These are phyloP conservation scores for Phyllotreta cruciferae DNA, from an alignment of 2,888 invertebrate genomes.

Conservation along the genomic window DNA sequence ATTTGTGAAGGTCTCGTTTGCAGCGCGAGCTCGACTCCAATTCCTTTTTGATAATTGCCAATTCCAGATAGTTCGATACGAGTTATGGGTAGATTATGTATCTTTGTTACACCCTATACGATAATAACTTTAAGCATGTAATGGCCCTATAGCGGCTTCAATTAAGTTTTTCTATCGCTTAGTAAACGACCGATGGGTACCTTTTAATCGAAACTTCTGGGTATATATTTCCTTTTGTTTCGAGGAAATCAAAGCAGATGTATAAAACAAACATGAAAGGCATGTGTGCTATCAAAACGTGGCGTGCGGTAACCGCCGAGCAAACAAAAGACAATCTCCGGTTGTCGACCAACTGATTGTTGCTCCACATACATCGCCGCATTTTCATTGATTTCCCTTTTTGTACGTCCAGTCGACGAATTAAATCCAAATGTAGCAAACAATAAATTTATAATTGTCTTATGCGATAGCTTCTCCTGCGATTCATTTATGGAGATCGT, in stretches of 20 bases:
- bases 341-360: slow-evolving; percentile 49
- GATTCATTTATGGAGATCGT: no score
- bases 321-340: slow-evolving; percentile 59
- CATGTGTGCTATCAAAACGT: slow-evolving; percentile 52
- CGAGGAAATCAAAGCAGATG: slow-evolving; percentile 46
- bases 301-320: slow-evolving; percentile 50
- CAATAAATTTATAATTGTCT: not conserved
- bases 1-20: no score
- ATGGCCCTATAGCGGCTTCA: not conserved
- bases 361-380: slow-evolving; percentile 38
- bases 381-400: slow-evolving; percentile 33
- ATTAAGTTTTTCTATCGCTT: not conserved
- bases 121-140: not conserved
- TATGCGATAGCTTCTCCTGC: not conserved
- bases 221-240: slow-evolving; percentile 39
- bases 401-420: slow-evolving; percentile 7
- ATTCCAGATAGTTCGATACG: no score
- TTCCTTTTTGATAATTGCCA: no score
- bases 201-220: not conserved
- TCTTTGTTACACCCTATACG: not conserved
- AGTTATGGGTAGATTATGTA: no score
- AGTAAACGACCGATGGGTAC: not conserved
- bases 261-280: slow-evolving; percentile 50
- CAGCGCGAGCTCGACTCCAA: no score
- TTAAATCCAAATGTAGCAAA: not conserved